phyloP scores from a whole-genome alignment of 1,140 invertebrate genomes.

The Periplaneta americana region DNA sequence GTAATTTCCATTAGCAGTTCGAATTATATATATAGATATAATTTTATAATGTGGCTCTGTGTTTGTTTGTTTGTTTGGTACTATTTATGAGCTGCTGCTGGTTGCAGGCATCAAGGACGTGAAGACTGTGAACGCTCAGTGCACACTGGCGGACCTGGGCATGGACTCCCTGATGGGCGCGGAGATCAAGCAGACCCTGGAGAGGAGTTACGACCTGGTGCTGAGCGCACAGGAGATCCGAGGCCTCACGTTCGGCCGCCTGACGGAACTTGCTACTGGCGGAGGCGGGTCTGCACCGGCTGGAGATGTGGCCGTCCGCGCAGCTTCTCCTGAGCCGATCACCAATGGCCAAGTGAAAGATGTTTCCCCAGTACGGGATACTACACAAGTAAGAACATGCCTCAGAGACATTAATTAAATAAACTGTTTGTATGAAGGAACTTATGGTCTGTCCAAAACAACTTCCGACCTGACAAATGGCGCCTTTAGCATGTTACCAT shows the following conservation, averaged over 20 bases:
- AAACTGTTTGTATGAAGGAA: too few relatives aligned
- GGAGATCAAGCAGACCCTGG: slow-evolving; percentile 94
- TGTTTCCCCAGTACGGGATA: slow-evolving; percentile 25
- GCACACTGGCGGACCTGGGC: slow-evolving; percentile 84
- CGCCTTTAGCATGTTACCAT: too few relatives aligned
- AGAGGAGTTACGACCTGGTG: slow-evolving; percentile 85
- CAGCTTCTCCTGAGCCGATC: background rate
- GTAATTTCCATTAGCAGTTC: too few relatives aligned
- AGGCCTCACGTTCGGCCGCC: slow-evolving; percentile 63
- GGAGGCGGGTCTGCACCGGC: slow-evolving; percentile 33
- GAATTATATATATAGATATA: too few relatives aligned
- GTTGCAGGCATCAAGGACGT: slow-evolving; percentile 65
- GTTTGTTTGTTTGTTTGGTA: too few relatives aligned
- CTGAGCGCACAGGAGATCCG: slow-evolving; percentile 88
- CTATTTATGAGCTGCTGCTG: too few relatives aligned
- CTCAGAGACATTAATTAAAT: too few relatives aligned
- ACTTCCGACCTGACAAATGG: too few relatives aligned
- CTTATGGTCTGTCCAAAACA: too few relatives aligned
- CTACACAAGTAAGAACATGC: background rate
- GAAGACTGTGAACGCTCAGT: slow-evolving; percentile 62
- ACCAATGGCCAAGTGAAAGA: slow-evolving; percentile 27
- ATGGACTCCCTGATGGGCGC: slow-evolving; percentile 98
- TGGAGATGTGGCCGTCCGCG: slow-evolving; percentile 21
- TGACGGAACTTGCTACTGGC: slow-evolving; percentile 56
- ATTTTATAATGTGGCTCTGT: too few relatives aligned